These are phyloP conservation scores for Stictocephala bisonia DNA, from an alignment of 2,888 invertebrate species.

Conservation along the genomic window DNA sequence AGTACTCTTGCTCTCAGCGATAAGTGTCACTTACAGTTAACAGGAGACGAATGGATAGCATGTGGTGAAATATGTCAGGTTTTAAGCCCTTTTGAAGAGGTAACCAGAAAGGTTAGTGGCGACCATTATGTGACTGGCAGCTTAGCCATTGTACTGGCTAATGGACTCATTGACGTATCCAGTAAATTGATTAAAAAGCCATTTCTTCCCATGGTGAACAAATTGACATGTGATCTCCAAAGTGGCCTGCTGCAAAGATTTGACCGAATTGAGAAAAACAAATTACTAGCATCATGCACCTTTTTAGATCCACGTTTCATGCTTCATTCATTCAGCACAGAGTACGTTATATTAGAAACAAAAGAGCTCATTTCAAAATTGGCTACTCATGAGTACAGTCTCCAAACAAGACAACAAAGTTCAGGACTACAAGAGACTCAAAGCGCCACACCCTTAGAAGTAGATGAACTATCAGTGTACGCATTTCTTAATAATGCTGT, in stretches of 20 bases:
- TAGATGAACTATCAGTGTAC: too few relatives aligned
- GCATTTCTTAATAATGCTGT: too few relatives aligned
- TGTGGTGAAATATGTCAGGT: not conserved
- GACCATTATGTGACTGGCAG: slow-evolving; percentile 12
- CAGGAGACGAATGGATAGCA: not conserved
- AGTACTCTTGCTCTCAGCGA: not conserved
- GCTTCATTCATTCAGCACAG: too few relatives aligned
- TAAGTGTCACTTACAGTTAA: not conserved
- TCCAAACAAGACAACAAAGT: too few relatives aligned
- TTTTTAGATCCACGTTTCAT: slow-evolving; percentile 17
- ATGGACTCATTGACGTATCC: not conserved
- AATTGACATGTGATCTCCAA: not conserved
- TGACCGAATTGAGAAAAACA: slow-evolving; percentile 7
- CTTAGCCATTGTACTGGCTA: not conserved
- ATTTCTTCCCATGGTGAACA: not conserved
- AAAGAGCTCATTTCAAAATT: too few relatives aligned
- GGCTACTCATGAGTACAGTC: too few relatives aligned
- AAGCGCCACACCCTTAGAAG: too few relatives aligned
- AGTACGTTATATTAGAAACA: too few relatives aligned
- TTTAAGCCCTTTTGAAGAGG: slow-evolving; percentile 17
- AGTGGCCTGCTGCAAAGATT: not conserved
- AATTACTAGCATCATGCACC: slow-evolving; percentile 1
- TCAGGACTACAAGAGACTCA: too few relatives aligned
- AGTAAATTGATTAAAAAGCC: not conserved
- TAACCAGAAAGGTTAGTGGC: slow-evolving; percentile 19